Base-by-base conservation (phyloP, 2,797 vertebrate species). In the Steatocranus sp. region DNA sequence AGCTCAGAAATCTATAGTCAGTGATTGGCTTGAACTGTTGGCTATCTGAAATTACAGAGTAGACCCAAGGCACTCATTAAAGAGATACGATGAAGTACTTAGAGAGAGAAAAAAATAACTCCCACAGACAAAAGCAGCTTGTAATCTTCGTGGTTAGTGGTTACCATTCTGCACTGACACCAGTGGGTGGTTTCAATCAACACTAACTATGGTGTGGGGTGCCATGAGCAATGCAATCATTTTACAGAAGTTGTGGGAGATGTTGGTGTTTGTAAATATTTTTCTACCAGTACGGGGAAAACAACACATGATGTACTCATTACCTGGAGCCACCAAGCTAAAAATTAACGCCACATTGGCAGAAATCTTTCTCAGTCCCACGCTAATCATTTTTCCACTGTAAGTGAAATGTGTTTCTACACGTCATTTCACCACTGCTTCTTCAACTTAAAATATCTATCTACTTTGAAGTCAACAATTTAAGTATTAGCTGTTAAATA, bases 21-120 rank as follows among this genome's bases (percentile, higher is more conserved):
- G 18, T 78, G 41, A 76, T 17, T 58, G 14, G 17, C 38, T 79
- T 63, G 38, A 84, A 77, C n/a, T 80, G 51, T 80, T 70, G 63
- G 27, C 49, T 84, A 46, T 75, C 27, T 74, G 53, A 85, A 78
- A 85, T 85, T 85, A 83, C 53, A 87, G 77, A 77, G 61, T 75
- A 75, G 30, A 83, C 5, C 8, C 70, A 41, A 81, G 68, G 51
- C 75, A 30, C 54, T 78, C 73, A 85, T 85, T 75, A 85, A 51
- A 76, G 76, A 34, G 81, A 79, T 76, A 76, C 30, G 53, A 78
- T 80, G 18, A 81, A 53, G 8, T 36, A 74, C 75, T 82, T 75
- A 34, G 58, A 41, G 27, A 48, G 23, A n/a, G 2, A 30, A 3
- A 38, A 43, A 50, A 27, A 46, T 11, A 27, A 32, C 41, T 48